Conservation (phyloP, 2,888 invertebrate species). For the Ichneumoninae sp. region DNA sequence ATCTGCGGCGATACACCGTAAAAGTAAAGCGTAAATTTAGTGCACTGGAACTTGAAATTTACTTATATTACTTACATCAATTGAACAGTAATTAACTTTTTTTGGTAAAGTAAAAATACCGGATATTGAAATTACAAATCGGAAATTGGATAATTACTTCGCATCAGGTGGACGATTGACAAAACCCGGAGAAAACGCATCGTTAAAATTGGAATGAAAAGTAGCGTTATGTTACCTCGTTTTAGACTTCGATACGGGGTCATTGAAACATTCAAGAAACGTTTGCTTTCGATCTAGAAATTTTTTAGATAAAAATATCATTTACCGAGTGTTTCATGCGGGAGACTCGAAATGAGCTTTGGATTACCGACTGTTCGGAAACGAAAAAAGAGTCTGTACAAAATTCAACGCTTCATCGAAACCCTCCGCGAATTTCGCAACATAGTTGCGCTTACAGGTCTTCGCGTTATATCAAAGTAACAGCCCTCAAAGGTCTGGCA, state of each 20-base stretch:
- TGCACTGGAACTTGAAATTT: no score
- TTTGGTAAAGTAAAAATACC: no score
- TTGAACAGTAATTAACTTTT: no score
- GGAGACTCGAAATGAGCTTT: neutral
- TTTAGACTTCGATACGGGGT: neutral
- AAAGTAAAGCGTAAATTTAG: no score
- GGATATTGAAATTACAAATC: no score
- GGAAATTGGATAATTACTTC: neutral
- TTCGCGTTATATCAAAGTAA: slow-evolving; percentile 23
- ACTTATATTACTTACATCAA: no score
- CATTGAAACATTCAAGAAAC: neutral
- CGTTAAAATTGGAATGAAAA: no score
- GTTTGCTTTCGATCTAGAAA: neutral
- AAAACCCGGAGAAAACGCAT: no score
- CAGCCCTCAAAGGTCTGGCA: slow-evolving; percentile 8
- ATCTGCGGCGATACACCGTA: neutral
- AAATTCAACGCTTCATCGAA: neutral
- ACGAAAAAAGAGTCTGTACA: neutral
- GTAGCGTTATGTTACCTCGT: no score
- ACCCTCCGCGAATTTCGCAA: neutral
- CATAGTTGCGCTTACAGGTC: neutral
- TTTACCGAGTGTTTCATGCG: neutral
- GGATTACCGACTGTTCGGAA: neutral
- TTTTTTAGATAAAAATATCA: neutral
- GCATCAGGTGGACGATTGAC: no score